Base-by-base conservation (phyloP, 92 coral and sea anemone genomes). In the Desmophyllum pertusum region DNA sequence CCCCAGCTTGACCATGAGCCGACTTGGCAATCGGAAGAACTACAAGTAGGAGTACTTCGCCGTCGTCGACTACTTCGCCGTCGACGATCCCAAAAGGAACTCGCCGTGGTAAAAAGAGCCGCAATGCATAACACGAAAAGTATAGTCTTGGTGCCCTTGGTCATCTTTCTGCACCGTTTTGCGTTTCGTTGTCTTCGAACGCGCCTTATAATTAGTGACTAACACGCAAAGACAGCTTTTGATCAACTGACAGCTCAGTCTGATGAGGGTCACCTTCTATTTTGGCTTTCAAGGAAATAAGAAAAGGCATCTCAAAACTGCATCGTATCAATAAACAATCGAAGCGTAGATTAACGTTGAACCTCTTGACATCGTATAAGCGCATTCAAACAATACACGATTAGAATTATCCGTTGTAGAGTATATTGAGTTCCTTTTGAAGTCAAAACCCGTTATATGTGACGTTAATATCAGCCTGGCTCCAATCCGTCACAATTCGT, bases 11-110 rank as follows among this genome's bases (percentile, higher is more conserved):
- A 17, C 96, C 96, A 95, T 0, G 21, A 3, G 17, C 80, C 25
- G 17, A 87, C 92, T 10, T 55, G 77, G 74, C 98, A 94, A 41
- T 94, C 85, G 6, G 86, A 69, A 7, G 93, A 76, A 8, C 37
- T 21, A 52, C 91, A 86, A 17, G 92, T 90, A 3, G 95, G 94
- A 2, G 93, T 92, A 0, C 89, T 33, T n/a, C 97, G 72, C 0
- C n/a, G n/a, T n/a, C n/a, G n/a, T n/a, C n/a, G n/a, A n/a, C n/a
- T n/a, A n/a, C n/a, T n/a, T n/a, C n/a, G n/a, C n/a, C 91, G 70
- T 10, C 87, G 71, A 5, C 90, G 50, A 17, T 75, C 2, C 37
- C 76, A 6, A 9, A 0, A 27, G 10, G 37, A 25, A 10, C 48
- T 6, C 13, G 45, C 17, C 33, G 18, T 3, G 2, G 9, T 2